A percentile compares a stretch with the other conserved stretches of the same genome.
Conservation (phyloP, 2,888 invertebrate species). For the Vesta saturnalis region DNA sequence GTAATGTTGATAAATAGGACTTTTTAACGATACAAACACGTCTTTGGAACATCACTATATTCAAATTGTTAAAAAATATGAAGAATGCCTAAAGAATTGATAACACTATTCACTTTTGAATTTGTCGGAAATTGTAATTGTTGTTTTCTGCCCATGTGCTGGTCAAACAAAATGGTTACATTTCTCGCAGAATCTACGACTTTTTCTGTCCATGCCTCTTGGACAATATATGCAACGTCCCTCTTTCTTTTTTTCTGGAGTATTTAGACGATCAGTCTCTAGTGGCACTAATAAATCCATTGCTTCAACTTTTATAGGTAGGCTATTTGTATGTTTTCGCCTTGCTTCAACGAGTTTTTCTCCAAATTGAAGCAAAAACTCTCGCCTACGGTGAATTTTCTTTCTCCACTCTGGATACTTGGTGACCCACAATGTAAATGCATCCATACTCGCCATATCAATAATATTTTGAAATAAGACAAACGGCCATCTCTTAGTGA, state of each 20-base stretch:
- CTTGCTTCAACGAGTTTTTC: neutral
- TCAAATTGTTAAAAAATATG: neutral
- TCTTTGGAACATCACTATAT: no score
- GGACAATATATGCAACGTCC: neutral
- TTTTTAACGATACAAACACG: no score
- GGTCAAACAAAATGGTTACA: neutral
- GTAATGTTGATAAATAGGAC: no score
- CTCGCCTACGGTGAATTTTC: neutral
- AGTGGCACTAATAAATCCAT: neutral
- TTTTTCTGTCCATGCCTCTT: no score
- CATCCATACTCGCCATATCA: neutral
- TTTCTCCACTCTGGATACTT: neutral
- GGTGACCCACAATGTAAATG: no score
- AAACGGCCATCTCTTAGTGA: neutral
- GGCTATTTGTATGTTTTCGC: neutral
- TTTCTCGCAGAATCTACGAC: neutral
- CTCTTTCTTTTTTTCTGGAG: neutral
- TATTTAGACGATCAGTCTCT: no score
- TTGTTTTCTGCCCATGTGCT: neutral
- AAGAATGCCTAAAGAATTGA: neutral
- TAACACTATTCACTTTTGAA: neutral
- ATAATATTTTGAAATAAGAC: no score
- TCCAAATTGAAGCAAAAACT: neutral
- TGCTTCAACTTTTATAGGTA: neutral
- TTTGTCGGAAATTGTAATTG: neutral